phyloP scores from a whole-genome alignment of 2,797 vertebrate species.

The Knipowitschia caucasica region DNA sequence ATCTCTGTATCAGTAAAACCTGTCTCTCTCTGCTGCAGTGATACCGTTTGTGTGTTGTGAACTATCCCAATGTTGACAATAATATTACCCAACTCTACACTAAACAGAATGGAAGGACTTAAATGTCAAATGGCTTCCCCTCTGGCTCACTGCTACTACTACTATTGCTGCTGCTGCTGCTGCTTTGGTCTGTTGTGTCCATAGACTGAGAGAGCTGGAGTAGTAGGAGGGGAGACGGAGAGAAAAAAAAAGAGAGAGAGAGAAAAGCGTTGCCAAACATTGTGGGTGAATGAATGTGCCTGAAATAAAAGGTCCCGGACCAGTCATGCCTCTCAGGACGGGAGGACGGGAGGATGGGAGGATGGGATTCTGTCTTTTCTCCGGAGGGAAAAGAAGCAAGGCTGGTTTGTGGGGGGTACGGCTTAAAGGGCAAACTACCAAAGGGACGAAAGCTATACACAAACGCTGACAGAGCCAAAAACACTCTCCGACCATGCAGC shows the following conservation, averaged over 20 bases:
- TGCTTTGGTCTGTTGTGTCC: constrained; percentile 19
- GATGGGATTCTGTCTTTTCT: constrained; percentile 36
- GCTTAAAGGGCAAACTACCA: constrained; percentile 41
- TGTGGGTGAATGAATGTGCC: constrained; percentile 66
- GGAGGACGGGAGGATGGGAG: constrained; percentile 49
- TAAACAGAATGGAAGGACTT: background rate
- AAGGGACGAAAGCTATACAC: constrained; percentile 38
- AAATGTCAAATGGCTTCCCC: background rate
- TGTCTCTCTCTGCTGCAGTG: no score
- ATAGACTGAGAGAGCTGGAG: constrained; percentile 51
- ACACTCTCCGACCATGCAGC: no score
- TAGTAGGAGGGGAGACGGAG: no score
- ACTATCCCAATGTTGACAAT: background rate
- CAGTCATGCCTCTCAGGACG: constrained; percentile 47
- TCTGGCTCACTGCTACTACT: background rate
- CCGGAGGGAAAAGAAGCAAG: constrained; percentile 27
- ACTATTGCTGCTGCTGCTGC: background rate
- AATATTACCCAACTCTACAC: background rate
- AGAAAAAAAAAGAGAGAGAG: no score
- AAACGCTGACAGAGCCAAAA: constrained; percentile 62
- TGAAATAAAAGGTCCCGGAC: constrained; percentile 45
- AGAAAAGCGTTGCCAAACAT: constrained; percentile 59
- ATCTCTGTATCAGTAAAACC: no score
- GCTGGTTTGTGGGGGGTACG: constrained; percentile 5
- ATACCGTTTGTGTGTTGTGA: background rate